A percentile compares a stretch with the other conserved stretches of the same genome.
Evolutionary conservation across 2,113 vertebrate genomes (phyloP).

Genomic region (Merops nubicus): DNA sequence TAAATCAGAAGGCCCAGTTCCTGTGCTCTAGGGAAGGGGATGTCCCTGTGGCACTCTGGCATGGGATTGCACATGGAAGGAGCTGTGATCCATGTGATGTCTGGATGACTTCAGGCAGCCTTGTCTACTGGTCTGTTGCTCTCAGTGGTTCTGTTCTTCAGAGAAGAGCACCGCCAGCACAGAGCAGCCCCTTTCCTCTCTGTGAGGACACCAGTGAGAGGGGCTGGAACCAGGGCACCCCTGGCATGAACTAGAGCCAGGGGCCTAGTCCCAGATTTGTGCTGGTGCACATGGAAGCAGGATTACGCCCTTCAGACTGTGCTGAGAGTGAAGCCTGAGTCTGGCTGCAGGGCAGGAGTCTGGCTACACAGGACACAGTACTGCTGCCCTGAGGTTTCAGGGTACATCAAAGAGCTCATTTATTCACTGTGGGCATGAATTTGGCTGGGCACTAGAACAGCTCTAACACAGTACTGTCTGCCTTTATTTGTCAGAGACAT

Average conservation of each 20-base stretch:
- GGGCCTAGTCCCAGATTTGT: rapidly evolving
- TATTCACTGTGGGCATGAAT: background rate
- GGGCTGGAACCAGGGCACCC: background rate
- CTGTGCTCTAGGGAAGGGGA: background rate
- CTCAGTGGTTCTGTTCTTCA: background rate
- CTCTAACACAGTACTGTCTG: background rate
- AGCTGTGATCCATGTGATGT: background rate
- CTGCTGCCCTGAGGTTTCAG: background rate
- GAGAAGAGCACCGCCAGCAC: background rate
- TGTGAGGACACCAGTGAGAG: rapidly evolving
- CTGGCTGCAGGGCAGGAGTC: background rate
- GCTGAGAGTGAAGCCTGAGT: background rate
- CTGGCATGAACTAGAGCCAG: background rate
- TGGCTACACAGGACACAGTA: background rate
- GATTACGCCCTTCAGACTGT: background rate
- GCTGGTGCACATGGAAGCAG: background rate
- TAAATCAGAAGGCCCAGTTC: rapidly evolving
- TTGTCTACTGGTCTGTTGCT: background rate
- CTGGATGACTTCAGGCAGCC: background rate
- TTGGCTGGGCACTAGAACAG: background rate
- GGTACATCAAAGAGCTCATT: background rate
- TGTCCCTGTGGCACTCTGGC: background rate
- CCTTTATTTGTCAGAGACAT: background rate
- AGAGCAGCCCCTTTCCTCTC: background rate
- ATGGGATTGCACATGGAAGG: rapidly evolving